Evolutionary conservation across 1,140 invertebrate genomes (phyloP), one percentile per base, ranked within the genome.

Genomic region (Protaetia brevitarsis): DNA sequence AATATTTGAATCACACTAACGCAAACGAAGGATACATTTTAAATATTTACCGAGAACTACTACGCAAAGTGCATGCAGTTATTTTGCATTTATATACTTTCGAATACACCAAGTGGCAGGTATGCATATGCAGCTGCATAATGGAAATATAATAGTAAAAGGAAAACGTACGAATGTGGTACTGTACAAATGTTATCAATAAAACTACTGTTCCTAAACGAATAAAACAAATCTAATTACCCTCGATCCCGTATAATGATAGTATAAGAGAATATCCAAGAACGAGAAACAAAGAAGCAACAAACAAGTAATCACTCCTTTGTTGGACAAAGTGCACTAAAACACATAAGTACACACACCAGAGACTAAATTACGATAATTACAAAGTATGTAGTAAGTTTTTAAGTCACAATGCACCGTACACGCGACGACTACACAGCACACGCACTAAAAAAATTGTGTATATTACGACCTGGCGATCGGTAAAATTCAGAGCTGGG

Each of bases 291-390:
- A 51, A 5, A 51, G 41, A 51, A 51, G 19, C 6, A 23, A 51
- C 13, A 34, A 51, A 19, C 16, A 23, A 51, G 19, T 23, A 51
- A 19, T 2, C 41, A 19, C 41, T 51, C 41, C 41, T 16, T 51
- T 51, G 16, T 51, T 23, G 41, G 26, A 51, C 26, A 51, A 51
- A 51, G 13, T 10, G 19, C 41, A 51, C 41, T 51, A 51, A 51
- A 51, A 51, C 41, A 51, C 41, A 13, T n/a, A n/a, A n/a, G n/a
- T n/a, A 51, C 41, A 51, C 41, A 51, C 41, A 51, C 16, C n/a
- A n/a, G n/a, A 51, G 26, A 51, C 19, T 51, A 51, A 51, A 8
- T 51, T 51, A 19, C 41, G 41, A 23, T 51, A 51, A 51, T 51
- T 51, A 51, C 41, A 51, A 51, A 51, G 41, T 51, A 51, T 23